Conservation (phyloP, 1,140 invertebrate species). For the Notospermus geniculatus region DNA sequence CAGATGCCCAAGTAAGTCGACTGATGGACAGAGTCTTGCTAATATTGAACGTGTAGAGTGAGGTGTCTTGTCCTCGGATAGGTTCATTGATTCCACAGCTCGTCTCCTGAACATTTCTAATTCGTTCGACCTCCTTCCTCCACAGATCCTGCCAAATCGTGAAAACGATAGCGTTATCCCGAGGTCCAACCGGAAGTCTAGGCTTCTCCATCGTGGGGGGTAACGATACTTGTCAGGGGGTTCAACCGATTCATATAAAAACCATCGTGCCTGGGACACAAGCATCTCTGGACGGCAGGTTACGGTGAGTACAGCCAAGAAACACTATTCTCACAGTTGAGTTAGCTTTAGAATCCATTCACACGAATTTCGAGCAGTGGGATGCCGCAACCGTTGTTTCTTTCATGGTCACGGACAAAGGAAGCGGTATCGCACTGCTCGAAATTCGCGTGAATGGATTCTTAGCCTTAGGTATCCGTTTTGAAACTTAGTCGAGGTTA, state of each 20-base stretch:
- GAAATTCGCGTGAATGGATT: background rate
- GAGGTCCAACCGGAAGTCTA: slow-evolving; percentile 52
- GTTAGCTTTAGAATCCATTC: no score
- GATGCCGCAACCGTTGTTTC: no score
- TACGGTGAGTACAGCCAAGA: slow-evolving; percentile 56
- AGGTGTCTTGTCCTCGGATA: no score
- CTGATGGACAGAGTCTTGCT: no score
- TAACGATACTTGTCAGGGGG: slow-evolving; percentile 53
- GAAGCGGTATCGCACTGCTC: no score
- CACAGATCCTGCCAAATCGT: slow-evolving; percentile 56
- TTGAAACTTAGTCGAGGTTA: no score
- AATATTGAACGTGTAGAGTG: no score
- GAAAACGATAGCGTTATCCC: slow-evolving; percentile 57
- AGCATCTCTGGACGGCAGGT: slow-evolving; percentile 57
- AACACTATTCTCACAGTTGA: no score
- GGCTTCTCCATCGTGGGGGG: slow-evolving; percentile 62
- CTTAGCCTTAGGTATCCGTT: no score
- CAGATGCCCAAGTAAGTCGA: slow-evolving; percentile 53
- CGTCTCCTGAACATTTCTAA: background rate
- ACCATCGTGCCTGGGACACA: slow-evolving; percentile 59
- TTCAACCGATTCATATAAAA: slow-evolving; percentile 59
- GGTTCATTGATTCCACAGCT: no score
- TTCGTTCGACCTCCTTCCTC: slow-evolving; percentile 2
- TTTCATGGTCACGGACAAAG: no score
- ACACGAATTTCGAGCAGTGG: no score